Conservation (phyloP, 2,888 invertebrate genomes). For the Cotesia congregata region DNA sequence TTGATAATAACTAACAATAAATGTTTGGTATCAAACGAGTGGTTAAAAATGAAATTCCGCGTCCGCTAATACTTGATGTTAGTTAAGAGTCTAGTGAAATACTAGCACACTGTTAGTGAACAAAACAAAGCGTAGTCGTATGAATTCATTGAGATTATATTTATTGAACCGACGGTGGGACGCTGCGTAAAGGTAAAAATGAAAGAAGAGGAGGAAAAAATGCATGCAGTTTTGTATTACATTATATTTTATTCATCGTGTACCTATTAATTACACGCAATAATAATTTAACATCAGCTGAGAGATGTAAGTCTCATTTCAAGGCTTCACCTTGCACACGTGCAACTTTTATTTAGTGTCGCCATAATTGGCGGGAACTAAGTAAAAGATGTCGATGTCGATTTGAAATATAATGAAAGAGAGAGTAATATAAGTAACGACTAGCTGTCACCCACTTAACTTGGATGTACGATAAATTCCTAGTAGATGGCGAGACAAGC, state of each 20-base stretch:
- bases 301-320: conserved; percentile 16
- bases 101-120: neutral
- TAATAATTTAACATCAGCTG: neutral
- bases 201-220: neutral
- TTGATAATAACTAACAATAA: neutral
- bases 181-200: neutral
- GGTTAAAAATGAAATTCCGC: conserved; percentile 14
- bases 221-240: neutral
- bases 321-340: conserved; percentile 35
- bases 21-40: neutral
- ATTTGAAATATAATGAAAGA: conserved; percentile 19
- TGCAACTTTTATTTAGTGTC: conserved; percentile 5
- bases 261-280: neutral
- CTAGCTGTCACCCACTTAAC: conserved; percentile 43
- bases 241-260: neutral
- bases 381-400: neutral
- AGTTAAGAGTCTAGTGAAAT: conserved; percentile 41
- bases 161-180: neutral
- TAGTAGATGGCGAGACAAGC: conserved; percentile 16
- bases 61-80: conserved; percentile 32
- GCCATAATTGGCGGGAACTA: conserved; percentile 39
- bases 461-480: conserved; percentile 20
- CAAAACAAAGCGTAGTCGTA: conserved; percentile 1
- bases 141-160: conserved; percentile 1
- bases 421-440: conserved; percentile 13